phyloP scores from a whole-genome alignment of 2,797 vertebrate genomes.

The Enteromius trimaculatus region DNA sequence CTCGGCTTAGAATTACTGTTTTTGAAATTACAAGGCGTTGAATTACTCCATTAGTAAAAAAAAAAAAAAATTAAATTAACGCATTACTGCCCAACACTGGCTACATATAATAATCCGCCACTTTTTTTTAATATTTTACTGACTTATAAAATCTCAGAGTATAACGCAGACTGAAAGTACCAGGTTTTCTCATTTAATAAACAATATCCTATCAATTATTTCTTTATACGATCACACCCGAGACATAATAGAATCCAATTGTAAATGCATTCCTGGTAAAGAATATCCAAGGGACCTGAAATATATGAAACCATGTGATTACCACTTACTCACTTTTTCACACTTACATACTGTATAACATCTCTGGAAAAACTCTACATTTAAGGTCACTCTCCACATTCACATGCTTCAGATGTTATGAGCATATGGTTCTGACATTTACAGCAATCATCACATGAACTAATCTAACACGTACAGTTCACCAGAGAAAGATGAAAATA shows the following conservation, averaged over 20 bases:
- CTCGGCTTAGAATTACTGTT: too few species aligned
- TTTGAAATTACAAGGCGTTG: too few species aligned
- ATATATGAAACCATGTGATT: background rate
- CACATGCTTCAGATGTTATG: conserved; percentile 53
- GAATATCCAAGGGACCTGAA: background rate
- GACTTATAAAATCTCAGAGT: background rate
- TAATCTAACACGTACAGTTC: conserved; percentile 18
- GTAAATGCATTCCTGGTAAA: background rate
- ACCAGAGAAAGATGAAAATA: background rate
- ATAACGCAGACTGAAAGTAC: background rate
- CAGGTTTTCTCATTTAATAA: background rate
- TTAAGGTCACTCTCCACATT: conserved; percentile 6
- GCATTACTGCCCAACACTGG: too few species aligned
- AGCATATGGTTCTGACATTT: conserved; percentile 52
- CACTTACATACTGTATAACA: background rate
- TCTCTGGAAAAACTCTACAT: background rate
- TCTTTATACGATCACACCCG: background rate
- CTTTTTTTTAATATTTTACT: background rate
- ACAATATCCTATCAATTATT: background rate
- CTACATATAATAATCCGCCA: background rate
- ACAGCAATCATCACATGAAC: conserved; percentile 38
- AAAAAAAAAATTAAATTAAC: too few species aligned
- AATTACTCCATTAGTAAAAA: too few species aligned
- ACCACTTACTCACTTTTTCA: background rate
- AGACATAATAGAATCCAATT: background rate